Conservation (phyloP, 2,113 vertebrate genomes). For the Trichechus manatus region DNA sequence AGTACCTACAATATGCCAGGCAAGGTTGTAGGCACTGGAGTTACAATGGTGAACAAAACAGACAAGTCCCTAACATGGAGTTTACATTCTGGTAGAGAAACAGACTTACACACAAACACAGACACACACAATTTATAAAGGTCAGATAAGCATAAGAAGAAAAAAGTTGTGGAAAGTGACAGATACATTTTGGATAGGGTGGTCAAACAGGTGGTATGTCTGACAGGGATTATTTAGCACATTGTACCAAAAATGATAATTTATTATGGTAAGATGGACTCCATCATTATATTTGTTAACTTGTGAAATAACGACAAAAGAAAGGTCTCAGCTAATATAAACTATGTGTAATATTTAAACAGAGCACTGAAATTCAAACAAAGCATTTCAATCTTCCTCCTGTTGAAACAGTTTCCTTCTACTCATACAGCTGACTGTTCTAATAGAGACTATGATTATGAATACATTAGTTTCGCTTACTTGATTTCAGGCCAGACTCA, state of each 20-base stretch:
- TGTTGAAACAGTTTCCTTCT: background rate
- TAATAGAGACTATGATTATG: background rate
- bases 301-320: constrained; percentile 26
- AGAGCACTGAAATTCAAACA: background rate
- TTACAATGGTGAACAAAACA: constrained; percentile 21
- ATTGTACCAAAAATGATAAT: constrained; percentile 34
- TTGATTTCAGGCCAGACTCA: constrained; percentile 17
- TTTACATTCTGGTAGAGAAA: constrained; percentile 27
- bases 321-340: background rate
- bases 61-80: background rate
- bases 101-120: background rate
- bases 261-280: background rate
- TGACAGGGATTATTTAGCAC: constrained; percentile 25
- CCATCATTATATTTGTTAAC: constrained; percentile 9
- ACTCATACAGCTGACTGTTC: background rate
- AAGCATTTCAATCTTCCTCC: background rate
- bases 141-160: background rate
- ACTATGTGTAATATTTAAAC: background rate
- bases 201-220: background rate
- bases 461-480: background rate
- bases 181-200: background rate
- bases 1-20: background rate
- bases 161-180: background rate
- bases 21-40: constrained; percentile 24
- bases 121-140: background rate